phyloP scores from a whole-genome alignment of 2,113 vertebrate genomes.

The Caranx ignobilis region DNA sequence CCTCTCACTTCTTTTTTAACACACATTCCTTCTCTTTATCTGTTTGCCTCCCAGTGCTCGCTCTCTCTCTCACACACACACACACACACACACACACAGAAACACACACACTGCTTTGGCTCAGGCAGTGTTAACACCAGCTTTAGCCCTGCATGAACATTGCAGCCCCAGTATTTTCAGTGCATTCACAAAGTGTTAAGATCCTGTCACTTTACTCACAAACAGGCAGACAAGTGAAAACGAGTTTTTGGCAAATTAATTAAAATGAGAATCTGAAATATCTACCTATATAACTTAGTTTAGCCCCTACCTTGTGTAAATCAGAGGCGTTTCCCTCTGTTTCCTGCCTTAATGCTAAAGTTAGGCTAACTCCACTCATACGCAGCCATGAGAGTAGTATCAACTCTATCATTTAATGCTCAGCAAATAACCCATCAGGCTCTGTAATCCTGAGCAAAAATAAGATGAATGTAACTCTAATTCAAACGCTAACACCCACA shows the following conservation, averaged over 20 bases:
- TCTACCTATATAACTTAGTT: no score
- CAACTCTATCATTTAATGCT: background rate
- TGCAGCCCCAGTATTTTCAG: background rate
- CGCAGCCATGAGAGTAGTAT: background rate
- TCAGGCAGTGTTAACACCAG: background rate
- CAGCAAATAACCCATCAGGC: background rate
- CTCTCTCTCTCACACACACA: background rate
- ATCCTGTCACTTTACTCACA: no score
- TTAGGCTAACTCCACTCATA: background rate
- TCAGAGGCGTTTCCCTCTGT: no score
- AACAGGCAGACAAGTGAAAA: no score
- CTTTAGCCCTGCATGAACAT: background rate
- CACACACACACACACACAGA: background rate
- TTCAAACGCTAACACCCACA: background rate
- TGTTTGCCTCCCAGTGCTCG: background rate
- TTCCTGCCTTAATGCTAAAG: no score
- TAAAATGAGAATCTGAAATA: no score
- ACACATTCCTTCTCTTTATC: constrained; percentile 26
- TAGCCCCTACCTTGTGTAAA: no score
- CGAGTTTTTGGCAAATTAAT: no score
- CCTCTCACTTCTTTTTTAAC: background rate
- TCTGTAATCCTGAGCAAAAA: background rate
- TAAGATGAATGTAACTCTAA: background rate
- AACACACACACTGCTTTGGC: background rate
- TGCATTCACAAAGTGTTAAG: no score